These are phyloP conservation scores for Fregata magnificens DNA, from an alignment of 2,113 vertebrate species.

Conservation along the genomic window DNA sequence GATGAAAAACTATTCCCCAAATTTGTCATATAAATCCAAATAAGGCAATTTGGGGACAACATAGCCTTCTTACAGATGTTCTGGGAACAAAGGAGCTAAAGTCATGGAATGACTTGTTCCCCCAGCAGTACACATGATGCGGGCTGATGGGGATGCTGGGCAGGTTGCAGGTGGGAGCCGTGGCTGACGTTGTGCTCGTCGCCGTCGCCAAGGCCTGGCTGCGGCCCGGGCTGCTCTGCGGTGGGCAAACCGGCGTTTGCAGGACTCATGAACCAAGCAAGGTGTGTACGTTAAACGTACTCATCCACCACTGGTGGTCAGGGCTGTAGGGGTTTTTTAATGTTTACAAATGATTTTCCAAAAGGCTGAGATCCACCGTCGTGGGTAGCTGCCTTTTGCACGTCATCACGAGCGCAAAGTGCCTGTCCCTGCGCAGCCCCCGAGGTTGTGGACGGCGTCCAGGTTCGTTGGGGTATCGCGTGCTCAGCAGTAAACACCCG, in stretches of 20 bases:
- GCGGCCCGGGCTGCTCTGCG: neutral
- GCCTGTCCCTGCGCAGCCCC: neutral
- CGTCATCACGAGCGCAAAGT: accelerated
- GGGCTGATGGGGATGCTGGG: neutral
- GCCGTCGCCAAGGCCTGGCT: neutral
- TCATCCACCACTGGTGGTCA: no score
- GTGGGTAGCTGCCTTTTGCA: neutral
- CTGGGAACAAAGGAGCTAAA: neutral
- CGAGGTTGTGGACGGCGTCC: neutral
- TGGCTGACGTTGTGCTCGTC: neutral
- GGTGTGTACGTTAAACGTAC: accelerated
- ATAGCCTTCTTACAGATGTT: neutral
- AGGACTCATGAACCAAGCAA: neutral
- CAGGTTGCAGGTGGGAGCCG: neutral
- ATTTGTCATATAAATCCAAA: neutral
- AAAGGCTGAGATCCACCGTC: neutral
- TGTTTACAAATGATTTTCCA: neutral
- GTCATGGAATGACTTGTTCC: neutral
- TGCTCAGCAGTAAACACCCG: neutral
- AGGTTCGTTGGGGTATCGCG: accelerated
- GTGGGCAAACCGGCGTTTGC: neutral
- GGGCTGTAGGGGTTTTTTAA: neutral
- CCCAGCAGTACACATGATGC: accelerated
- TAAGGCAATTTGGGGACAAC: neutral
- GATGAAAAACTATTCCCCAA: neutral